A percentile compares a stretch with the other conserved stretches of the same genome.
phyloP scores from a whole-genome alignment of 2,113 vertebrate genomes.

The Petrocephalus microphthalmus region DNA sequence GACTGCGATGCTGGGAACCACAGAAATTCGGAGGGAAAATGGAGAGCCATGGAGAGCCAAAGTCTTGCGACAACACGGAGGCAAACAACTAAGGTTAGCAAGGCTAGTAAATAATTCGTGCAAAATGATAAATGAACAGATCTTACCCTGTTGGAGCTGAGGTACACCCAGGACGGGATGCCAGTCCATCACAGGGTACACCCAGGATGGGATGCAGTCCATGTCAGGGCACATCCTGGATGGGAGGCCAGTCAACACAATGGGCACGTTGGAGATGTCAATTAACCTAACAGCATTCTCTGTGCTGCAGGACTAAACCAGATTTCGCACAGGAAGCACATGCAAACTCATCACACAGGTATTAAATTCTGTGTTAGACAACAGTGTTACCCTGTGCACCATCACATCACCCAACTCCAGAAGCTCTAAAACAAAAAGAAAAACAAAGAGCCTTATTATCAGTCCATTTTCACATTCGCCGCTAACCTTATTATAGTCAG shows the following conservation, averaged over 20 bases:
- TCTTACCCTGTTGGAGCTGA: neutral
- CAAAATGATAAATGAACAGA: neutral
- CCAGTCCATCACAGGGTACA: neutral
- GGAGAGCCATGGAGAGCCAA: neutral
- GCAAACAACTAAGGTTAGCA: neutral
- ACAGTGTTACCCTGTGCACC: neutral
- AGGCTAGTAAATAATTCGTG: neutral
- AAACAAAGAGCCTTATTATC: neutral
- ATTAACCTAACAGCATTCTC: neutral
- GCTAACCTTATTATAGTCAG: neutral
- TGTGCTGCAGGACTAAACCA: neutral
- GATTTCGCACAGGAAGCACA: neutral
- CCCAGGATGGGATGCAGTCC: no score
- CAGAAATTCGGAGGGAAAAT: neutral
- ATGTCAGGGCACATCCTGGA: neutral
- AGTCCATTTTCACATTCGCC: neutral
- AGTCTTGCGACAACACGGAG: neutral
- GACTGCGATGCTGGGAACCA: neutral
- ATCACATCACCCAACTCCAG: neutral
- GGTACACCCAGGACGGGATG: neutral
- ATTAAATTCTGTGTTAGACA: neutral
- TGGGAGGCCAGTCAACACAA: neutral
- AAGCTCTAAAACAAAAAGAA: neutral
- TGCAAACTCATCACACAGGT: neutral
- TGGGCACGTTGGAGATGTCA: neutral